phyloP scores from a whole-genome alignment of 2,888 invertebrate genomes.

The Orchesella flavescens region DNA sequence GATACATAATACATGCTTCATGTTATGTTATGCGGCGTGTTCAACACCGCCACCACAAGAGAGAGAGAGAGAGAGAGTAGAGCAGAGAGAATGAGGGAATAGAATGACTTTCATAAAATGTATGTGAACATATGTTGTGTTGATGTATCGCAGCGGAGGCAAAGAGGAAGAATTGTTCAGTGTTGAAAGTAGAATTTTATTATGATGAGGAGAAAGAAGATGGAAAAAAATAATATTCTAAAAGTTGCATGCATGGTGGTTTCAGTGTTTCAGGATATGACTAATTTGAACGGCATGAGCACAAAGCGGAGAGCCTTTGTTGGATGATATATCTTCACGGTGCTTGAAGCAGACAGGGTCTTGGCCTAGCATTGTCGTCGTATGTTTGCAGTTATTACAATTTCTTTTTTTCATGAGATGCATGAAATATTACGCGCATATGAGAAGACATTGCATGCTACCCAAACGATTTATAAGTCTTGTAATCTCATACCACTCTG shows the following conservation, averaged over 20 bases:
- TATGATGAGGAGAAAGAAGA: conserved; percentile 13
- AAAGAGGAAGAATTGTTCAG: not conserved
- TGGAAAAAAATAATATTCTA: conserved; percentile 46
- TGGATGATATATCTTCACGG: conserved; percentile 62
- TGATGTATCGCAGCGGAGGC: not conserved
- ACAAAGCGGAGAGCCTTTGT: conserved; percentile 48
- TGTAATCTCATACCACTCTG: conserved; percentile 54
- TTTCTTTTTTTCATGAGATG: conserved; percentile 57
- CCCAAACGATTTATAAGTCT: conserved; percentile 58
- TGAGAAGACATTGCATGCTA: conserved; percentile 58
- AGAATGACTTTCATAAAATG: too few relatives aligned
- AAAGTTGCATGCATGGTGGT: conserved; percentile 46
- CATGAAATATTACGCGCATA: conserved; percentile 61
- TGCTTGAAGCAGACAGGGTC: conserved; percentile 62
- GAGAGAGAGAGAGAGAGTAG: too few relatives aligned
- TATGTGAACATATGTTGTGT: not conserved
- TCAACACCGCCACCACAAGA: too few relatives aligned
- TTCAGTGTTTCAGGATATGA: conserved; percentile 62
- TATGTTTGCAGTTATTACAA: conserved; percentile 63
- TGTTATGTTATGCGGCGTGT: too few relatives aligned
- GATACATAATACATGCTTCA: too few relatives aligned
- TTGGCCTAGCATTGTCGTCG: conserved; percentile 61
- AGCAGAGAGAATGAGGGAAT: too few relatives aligned
- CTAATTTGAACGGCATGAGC: conserved; percentile 62
- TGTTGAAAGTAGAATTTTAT: not conserved